Conservation (phyloP, 2,888 invertebrate species). For the Petrolisthes cinctipes region DNA sequence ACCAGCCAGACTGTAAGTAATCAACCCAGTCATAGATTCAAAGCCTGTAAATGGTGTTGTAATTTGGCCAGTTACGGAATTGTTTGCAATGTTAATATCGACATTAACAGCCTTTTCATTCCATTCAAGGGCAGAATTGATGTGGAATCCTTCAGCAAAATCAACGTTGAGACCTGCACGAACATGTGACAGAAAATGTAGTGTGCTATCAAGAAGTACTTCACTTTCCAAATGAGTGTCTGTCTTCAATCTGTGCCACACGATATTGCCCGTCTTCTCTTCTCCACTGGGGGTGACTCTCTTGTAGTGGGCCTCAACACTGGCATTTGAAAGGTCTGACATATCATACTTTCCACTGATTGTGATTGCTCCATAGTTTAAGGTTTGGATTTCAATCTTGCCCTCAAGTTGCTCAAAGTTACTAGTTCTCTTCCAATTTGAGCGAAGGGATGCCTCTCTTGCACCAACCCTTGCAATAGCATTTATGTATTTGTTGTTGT, state of each 20-base stretch:
- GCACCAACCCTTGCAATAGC: conserved; percentile 36
- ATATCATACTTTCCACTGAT: conserved; percentile 52
- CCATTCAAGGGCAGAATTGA: conserved; percentile 21
- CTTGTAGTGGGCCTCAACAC: conserved; percentile 50
- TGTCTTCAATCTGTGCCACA: conserved; percentile 40
- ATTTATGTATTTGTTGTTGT: conserved; percentile 29
- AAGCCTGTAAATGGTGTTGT: conserved; percentile 53
- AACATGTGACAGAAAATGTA: conserved; percentile 24
- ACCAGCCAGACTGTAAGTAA: conserved; percentile 34
- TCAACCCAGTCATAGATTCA: conserved; percentile 30
- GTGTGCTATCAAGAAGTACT: conserved; percentile 48
- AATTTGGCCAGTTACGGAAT: conserved; percentile 30
- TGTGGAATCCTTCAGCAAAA: conserved; percentile 26
- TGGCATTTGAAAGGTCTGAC: conserved; percentile 42
- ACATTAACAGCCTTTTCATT: conserved; percentile 34
- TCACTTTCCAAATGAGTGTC: conserved; percentile 37
- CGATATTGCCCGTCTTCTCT: conserved; percentile 18
- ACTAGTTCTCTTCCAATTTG: conserved; percentile 49
- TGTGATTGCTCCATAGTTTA: conserved; percentile 43
- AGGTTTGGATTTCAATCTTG: conserved; percentile 44
- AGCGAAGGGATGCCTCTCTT: conserved; percentile 31
- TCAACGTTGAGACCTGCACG: conserved; percentile 39
- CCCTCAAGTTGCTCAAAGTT: conserved; percentile 43
- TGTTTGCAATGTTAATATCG: conserved; percentile 24
- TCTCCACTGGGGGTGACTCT: conserved; percentile 9